Base-by-base conservation (phyloP, 2,113 vertebrate species). In the Oncorhynchus tshawytscha region DNA sequence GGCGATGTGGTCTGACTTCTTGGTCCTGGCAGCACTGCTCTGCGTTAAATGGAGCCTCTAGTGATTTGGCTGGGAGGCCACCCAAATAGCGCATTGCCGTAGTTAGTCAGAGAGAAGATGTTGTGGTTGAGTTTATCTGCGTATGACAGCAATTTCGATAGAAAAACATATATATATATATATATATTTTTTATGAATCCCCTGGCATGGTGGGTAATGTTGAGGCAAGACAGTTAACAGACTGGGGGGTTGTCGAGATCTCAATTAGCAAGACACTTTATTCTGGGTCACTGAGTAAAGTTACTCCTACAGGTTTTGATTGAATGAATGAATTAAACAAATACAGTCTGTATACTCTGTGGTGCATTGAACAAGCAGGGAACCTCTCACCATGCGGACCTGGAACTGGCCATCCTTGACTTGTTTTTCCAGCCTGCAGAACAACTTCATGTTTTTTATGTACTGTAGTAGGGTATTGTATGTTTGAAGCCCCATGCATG, bases 111-210 rank as follows among this genome's bases (percentile, higher is more conserved):
- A 11, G 39, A 45, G 39, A 45, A 45, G 39, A 45, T 45, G 9
- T 9, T 1, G 39, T 45, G 39, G 9, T 11, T 45, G 9, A 11
- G 39, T 45, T 45, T 45, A 2, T 45, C 39, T 45, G 39, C 9
- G 0, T 11, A 76, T 4, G 39, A 65, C 68, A 60, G 79, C 81
- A 78, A 51, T 81, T 82, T 85, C 76, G 79, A 69, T 78, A 79
- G 60, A 8, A 45, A 62, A 8, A 20, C 1, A 20, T 24, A 67
- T 29, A 39, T 7, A 9, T 2, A 57, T 16, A 39, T n/a, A n/a
- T n/a, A n/a, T n/a, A n/a, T n/a, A n/a, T 24, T 24, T 27, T 3
- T 27, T 27, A 68, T 2, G 4, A 13, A 67, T 67, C 18, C 67
- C 31, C 31, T 31, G 18, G 27, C 29, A 7, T 67, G 3, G 27